Percentiles rank a stretch among this genome's conserved stretches.
Conservation (phyloP, 2,888 invertebrate genomes). For the Alentia gelatinosa region DNA sequence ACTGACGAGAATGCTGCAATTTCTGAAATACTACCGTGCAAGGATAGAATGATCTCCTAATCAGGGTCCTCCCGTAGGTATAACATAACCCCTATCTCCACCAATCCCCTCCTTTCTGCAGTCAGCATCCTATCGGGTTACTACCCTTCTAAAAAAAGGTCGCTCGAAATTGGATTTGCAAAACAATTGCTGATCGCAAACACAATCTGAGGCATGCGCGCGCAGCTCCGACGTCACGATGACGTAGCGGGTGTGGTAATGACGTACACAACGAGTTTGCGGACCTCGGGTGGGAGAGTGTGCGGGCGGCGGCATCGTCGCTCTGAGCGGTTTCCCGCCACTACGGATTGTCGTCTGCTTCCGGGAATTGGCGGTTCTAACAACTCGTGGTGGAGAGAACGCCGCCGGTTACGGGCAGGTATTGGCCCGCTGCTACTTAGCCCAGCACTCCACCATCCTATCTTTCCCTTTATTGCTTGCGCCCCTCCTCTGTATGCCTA, state of each 20-base stretch:
- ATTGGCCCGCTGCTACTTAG: background rate
- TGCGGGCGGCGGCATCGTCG: background rate
- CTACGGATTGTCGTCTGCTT: background rate
- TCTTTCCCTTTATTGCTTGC: too few species aligned
- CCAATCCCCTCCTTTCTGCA: background rate
- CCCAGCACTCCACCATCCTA: background rate
- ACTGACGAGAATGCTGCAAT: too few species aligned
- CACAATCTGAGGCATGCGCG: background rate
- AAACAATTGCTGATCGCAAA: constrained; percentile 23
- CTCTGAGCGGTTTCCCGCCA: background rate
- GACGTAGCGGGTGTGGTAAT: background rate
- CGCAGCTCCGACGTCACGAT: background rate
- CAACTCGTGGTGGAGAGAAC: background rate
- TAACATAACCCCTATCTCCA: background rate
- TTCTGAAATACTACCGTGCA: too few species aligned
- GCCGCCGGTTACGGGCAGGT: background rate
- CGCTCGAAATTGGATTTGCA: background rate
- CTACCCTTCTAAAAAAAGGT: background rate
- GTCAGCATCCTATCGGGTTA: background rate
- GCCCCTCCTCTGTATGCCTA: too few species aligned
- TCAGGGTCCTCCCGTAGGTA: background rate
- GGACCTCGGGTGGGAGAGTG: background rate
- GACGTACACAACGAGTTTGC: background rate
- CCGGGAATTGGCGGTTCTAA: background rate
- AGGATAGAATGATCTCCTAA: background rate